These are phyloP conservation scores for Serilophus lunatus DNA, from an alignment of 2,113 vertebrate genomes.

Conservation along the genomic window DNA sequence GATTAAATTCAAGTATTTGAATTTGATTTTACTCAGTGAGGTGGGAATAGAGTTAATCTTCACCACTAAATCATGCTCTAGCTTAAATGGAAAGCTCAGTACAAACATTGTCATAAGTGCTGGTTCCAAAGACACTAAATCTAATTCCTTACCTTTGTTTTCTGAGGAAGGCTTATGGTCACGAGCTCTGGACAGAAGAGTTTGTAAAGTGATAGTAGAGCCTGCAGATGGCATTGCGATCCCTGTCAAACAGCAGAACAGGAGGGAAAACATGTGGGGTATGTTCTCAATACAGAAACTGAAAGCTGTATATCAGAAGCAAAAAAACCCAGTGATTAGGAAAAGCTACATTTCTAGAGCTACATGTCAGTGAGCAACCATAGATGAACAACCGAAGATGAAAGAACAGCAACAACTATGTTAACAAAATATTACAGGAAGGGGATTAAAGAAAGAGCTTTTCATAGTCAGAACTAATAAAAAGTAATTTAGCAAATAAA, in stretches of 20 bases:
- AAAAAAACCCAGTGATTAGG: neutral
- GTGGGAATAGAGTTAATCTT: neutral
- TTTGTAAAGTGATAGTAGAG: constrained; percentile 88
- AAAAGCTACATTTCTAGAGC: neutral
- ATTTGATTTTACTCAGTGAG: neutral
- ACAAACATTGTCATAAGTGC: neutral
- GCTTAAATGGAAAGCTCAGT: neutral
- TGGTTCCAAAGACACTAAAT: neutral
- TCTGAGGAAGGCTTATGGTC: constrained; percentile 77
- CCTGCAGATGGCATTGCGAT: constrained; percentile 81
- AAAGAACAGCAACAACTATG: neutral
- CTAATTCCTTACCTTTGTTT: constrained; percentile 77
- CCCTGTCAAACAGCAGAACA: constrained; percentile 73
- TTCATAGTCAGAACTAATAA: neutral
- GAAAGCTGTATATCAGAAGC: neutral
- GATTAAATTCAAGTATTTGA: neutral
- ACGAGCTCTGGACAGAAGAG: constrained; percentile 85
- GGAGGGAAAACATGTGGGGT: neutral
- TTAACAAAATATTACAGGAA: neutral
- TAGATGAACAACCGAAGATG: neutral
- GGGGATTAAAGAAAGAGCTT: neutral
- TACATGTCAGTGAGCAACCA: neutral
- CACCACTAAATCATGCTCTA: neutral
- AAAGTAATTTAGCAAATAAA: neutral
- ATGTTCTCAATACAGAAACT: neutral